phyloP scores from a whole-genome alignment of 1,140 invertebrate genomes.

The Gerris buenoi region DNA sequence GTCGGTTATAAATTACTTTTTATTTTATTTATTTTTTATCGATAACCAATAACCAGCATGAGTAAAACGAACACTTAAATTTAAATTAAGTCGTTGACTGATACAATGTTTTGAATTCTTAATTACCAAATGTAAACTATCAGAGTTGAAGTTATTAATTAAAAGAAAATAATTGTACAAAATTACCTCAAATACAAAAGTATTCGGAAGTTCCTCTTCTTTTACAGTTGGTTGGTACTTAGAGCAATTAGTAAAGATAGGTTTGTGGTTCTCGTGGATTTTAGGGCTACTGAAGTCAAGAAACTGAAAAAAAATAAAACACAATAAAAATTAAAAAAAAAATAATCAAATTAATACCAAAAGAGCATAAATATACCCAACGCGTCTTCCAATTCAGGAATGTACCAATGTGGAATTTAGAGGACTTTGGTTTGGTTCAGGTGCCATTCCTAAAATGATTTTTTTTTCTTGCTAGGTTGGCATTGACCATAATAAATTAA shows the following conservation, averaged over 20 bases:
- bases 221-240: conserved; percentile 47
- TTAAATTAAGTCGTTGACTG: not conserved
- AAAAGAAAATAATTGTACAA: not conserved
- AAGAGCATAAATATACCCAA: too few relatives aligned
- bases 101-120: not conserved
- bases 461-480: too few relatives aligned
- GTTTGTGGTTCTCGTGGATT: conserved; percentile 49
- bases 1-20: not conserved
- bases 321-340: too few relatives aligned
- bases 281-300: too few relatives aligned
- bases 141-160: not conserved
- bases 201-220: conserved; percentile 45
- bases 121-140: not conserved
- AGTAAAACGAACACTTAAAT: not conserved
- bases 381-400: too few relatives aligned
- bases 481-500: too few relatives aligned
- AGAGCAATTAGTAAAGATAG: conserved; percentile 53
- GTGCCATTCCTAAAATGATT: too few relatives aligned
- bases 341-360: too few relatives aligned
- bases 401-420: too few relatives aligned
- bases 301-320: too few relatives aligned
- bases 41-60: not conserved
- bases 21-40: not conserved
- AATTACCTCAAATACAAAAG: conserved; percentile 43
- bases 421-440: too few relatives aligned